A percentile compares a stretch with the other conserved stretches of the same genome.
Conservation (phyloP, 2,797 vertebrate species). For the Botia almorhae region DNA sequence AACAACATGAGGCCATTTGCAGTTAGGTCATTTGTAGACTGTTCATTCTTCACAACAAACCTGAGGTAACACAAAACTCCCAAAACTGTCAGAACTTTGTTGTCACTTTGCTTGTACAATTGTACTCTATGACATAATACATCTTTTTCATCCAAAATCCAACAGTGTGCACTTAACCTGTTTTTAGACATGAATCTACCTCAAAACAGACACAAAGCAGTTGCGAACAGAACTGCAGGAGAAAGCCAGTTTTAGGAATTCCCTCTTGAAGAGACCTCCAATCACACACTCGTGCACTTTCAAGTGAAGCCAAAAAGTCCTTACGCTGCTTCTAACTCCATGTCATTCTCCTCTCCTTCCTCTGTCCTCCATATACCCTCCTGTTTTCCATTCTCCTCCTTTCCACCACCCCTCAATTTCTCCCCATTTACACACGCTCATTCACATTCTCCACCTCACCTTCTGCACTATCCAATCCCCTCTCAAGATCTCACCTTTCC, state of each 20-base stretch:
- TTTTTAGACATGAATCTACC: neutral
- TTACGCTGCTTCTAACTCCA: constrained; percentile 46
- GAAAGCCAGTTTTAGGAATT: constrained; percentile 45
- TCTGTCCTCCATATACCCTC: constrained; percentile 28
- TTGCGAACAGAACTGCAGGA: constrained; percentile 12
- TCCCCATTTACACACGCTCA: constrained; percentile 14
- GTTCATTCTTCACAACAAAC: neutral
- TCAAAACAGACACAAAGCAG: neutral
- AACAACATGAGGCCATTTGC: neutral
- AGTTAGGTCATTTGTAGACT: neutral
- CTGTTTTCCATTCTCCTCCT: constrained; percentile 26
- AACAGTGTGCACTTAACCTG: neutral
- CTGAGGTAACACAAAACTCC: too few relatives aligned
- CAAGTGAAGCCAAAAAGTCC: constrained; percentile 47
- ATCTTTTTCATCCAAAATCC: neutral
- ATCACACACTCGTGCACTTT: constrained; percentile 38
- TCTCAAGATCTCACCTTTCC: constrained; percentile 26
- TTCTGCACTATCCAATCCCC: constrained; percentile 1
- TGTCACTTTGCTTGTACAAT: too few relatives aligned
- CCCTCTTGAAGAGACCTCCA: constrained; percentile 47
- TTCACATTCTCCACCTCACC: constrained; percentile 16
- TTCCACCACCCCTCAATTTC: constrained; percentile 3
- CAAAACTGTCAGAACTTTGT: too few relatives aligned
- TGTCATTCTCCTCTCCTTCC: constrained; percentile 34
- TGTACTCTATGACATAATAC: neutral